Percentiles rank a stretch among this genome's conserved stretches.
These are phyloP conservation scores for Rattus norvegicus DNA, from an alignment of 2,113 vertebrate species.

Conservation along the genomic window GRCr8 NC_086022.1:51359001-51359500, in stretches of 20 bases:
- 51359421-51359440: background rate
- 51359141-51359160: background rate
- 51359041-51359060: background rate
- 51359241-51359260: background rate
- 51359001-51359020: background rate
- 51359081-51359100: background rate
- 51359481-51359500: background rate
- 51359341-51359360: background rate
- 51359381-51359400: slow-evolving; percentile 12
- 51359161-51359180: background rate
- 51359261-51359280: background rate
- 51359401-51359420: background rate
- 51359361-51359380: background rate
- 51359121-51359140: background rate
- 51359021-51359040: background rate
- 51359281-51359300: background rate
- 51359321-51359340: background rate
- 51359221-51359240: background rate
- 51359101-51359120: background rate
- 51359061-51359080: background rate
- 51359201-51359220: background rate
- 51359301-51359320: background rate
- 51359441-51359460: background rate
- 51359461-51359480: slow-evolving; percentile 31
- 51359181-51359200: background rate